phyloP scores from a whole-genome alignment of 2,888 invertebrate species.

The Ecdyonurus torrentis region DNA sequence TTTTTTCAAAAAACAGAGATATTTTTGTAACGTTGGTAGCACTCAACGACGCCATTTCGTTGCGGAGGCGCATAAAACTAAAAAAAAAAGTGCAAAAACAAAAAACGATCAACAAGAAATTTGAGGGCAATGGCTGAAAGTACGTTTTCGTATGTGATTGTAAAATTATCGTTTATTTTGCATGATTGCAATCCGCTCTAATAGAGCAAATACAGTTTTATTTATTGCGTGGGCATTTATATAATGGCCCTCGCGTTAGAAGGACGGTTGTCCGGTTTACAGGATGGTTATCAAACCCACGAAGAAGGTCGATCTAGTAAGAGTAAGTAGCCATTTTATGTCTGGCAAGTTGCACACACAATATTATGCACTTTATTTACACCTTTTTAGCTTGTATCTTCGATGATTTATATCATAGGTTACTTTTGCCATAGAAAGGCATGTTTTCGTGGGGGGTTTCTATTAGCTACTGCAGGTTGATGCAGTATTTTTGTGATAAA shows the following conservation, averaged over 20 bases:
- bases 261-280: not conserved
- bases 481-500: not conserved
- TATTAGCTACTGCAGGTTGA: too few relatives aligned
- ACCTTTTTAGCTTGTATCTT: not conserved
- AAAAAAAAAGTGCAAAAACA: not conserved
- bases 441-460: too few relatives aligned
- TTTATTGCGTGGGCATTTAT: not conserved
- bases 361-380: not conserved
- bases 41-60: not conserved
- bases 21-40: not conserved
- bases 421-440: too few relatives aligned
- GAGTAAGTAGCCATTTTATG: not conserved
- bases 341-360: not conserved
- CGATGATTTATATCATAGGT: not conserved
- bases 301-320: not conserved
- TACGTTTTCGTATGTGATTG: not conserved
- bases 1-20: too few relatives aligned
- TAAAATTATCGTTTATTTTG: not conserved
- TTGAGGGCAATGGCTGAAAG: not conserved
- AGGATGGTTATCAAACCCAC: not conserved
- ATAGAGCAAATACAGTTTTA: not conserved
- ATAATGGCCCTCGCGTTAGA: not conserved
- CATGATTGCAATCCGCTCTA: not conserved
- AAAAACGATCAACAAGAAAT: not conserved
- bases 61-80: not conserved